phyloP scores from a whole-genome alignment of 1,140 invertebrate species.

The Harpegnathos saltator region DNA sequence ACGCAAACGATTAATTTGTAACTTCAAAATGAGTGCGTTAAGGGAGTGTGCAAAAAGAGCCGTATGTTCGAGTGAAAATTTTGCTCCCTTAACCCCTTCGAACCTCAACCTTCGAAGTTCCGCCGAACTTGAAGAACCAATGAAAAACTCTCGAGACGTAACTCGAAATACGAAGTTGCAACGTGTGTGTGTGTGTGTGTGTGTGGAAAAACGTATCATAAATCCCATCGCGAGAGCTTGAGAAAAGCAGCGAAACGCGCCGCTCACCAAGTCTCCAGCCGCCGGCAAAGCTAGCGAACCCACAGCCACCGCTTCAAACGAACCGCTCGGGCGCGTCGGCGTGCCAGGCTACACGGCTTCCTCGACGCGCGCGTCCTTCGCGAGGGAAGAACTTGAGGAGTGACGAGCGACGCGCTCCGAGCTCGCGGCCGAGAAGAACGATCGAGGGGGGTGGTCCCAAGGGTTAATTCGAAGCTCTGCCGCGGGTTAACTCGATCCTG shows the following conservation, averaged over 20 bases:
- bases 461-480: constrained; percentile 76
- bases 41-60: no score
- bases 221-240: neutral
- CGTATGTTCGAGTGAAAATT: no score
- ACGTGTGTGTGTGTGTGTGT: no score
- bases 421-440: constrained; percentile 17
- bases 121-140: no score
- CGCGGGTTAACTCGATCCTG: constrained; percentile 72
- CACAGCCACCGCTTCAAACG: neutral
- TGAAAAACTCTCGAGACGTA: no score
- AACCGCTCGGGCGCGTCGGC: constrained; percentile 16
- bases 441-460: constrained; percentile 35
- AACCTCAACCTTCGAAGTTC: no score
- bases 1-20: no score
- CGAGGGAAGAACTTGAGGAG: constrained; percentile 23
- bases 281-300: neutral
- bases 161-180: no score
- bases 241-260: neutral
- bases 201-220: no score
- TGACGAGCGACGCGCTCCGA: neutral
- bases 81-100: no score
- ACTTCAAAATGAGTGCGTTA: no score
- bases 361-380: constrained; percentile 2
- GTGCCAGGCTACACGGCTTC: neutral
- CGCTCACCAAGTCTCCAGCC: no score